Evolutionary conservation across 2,113 vertebrate genomes (phyloP).

Genomic region (Rhipidura dahli): DNA sequence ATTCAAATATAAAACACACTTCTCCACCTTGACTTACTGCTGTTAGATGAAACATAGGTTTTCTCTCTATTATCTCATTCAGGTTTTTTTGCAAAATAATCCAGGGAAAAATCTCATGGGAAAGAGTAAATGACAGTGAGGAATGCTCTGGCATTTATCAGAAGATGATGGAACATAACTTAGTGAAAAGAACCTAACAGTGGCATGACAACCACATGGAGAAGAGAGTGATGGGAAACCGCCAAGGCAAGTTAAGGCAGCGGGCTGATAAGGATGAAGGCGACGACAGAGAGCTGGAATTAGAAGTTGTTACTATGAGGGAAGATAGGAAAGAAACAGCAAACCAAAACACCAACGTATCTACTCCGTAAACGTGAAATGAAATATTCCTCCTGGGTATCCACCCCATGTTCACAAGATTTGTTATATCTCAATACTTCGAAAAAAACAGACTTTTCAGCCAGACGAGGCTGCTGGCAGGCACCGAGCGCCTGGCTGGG

Average conservation of each 20-base stretch:
- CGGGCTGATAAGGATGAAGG: neutral
- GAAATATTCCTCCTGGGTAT: neutral
- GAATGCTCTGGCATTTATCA: neutral
- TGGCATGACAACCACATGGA: neutral
- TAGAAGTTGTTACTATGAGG: neutral
- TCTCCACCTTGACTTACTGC: neutral
- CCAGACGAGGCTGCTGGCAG: neutral
- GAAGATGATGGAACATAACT: neutral
- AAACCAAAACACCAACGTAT: neutral
- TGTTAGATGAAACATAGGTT: neutral
- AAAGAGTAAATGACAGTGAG: neutral
- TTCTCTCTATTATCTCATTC: neutral
- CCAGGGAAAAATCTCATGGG: neutral
- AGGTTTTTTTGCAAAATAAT: neutral
- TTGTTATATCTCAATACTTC: fast-evolving
- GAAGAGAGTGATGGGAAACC: neutral
- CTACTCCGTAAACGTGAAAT: neutral
- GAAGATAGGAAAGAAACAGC: neutral
- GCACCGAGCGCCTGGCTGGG: neutral
- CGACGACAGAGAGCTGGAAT: neutral
- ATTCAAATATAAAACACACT: neutral
- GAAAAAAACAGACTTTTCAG: fast-evolving
- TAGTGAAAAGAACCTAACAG: fast-evolving
- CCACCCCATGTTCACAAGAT: fast-evolving
- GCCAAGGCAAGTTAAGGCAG: neutral